These are phyloP conservation scores for Caenorhabditis sp. DNA, from an alignment of 2,888 invertebrate genomes.

Conservation along the genomic window DNA sequence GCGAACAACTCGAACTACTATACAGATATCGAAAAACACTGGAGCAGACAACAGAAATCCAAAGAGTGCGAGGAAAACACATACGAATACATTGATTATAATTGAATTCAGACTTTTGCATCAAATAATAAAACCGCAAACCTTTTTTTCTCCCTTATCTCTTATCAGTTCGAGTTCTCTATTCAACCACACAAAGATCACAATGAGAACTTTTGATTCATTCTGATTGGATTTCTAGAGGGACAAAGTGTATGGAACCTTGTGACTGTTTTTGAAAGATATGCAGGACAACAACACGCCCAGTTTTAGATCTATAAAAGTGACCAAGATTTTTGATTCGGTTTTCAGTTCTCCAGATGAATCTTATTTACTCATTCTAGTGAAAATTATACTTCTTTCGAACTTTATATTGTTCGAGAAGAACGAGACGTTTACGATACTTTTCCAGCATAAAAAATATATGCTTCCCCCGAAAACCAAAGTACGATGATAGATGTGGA, in stretches of 20 bases:
- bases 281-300: background rate
- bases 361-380: too few species aligned
- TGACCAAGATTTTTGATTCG: too few species aligned
- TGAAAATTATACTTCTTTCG: too few species aligned
- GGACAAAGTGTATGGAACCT: background rate
- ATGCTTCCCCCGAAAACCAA: constrained; percentile 18
- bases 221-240: background rate
- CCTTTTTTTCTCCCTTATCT: background rate
- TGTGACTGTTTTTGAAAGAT: background rate
- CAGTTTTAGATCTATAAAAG: background rate
- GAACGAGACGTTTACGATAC: too few species aligned
- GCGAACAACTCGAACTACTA: constrained; percentile 8
- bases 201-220: constrained; percentile 36
- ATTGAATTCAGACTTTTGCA: constrained; percentile 3
- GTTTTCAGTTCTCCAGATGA: too few species aligned
- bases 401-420: too few species aligned
- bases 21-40: background rate
- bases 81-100: constrained; percentile 15
- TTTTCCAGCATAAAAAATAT: too few species aligned
- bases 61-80: constrained; percentile 13
- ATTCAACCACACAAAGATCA: constrained; percentile 41
- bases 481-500: constrained; percentile 25
- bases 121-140: constrained; percentile 12
- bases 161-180: constrained; percentile 23
- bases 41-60: background rate